Percentiles rank a stretch among this genome's conserved stretches.
Evolutionary conservation across 2,797 vertebrate genomes (phyloP).

Genomic region (Loriculus beryllinus): DNA sequence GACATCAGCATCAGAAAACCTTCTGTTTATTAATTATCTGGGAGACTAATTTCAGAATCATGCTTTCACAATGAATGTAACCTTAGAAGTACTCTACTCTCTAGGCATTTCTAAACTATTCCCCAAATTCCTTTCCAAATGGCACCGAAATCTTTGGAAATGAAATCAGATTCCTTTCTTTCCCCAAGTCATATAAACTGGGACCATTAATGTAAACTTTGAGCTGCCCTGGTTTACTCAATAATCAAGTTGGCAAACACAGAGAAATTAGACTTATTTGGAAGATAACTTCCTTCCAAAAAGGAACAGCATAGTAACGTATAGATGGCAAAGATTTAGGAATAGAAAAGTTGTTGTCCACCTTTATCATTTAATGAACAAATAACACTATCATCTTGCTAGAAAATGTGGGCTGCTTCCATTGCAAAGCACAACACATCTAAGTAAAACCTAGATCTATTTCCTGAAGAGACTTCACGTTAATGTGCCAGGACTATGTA

Average conservation of each 20-base stretch:
- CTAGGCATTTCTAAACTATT: background rate
- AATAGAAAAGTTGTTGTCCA: background rate
- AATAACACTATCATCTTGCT: background rate
- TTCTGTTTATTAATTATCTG: background rate
- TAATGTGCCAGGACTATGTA: slow-evolving; percentile 34
- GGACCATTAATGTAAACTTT: slow-evolving; percentile 13
- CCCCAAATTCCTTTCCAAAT: background rate
- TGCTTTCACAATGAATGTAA: slow-evolving; percentile 5
- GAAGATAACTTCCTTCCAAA: slow-evolving; percentile 17
- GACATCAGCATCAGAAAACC: background rate
- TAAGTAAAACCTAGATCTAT: background rate
- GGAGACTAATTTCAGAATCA: slow-evolving; percentile 31
- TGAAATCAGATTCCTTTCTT: background rate
- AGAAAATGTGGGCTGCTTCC: background rate
- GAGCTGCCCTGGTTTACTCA: background rate
- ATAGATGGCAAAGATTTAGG: background rate
- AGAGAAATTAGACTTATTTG: slow-evolving; percentile 56
- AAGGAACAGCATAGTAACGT: background rate
- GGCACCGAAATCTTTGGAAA: background rate
- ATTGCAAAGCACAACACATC: background rate
- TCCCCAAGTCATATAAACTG: background rate
- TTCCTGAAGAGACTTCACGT: slow-evolving; percentile 28
- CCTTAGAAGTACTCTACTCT: background rate
- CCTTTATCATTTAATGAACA: slow-evolving; percentile 40
- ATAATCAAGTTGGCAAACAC: slow-evolving; percentile 9